Evolutionary conservation across 1,140 invertebrate species (phyloP).

Genomic region (Zaprionus lachaisei): DNA sequence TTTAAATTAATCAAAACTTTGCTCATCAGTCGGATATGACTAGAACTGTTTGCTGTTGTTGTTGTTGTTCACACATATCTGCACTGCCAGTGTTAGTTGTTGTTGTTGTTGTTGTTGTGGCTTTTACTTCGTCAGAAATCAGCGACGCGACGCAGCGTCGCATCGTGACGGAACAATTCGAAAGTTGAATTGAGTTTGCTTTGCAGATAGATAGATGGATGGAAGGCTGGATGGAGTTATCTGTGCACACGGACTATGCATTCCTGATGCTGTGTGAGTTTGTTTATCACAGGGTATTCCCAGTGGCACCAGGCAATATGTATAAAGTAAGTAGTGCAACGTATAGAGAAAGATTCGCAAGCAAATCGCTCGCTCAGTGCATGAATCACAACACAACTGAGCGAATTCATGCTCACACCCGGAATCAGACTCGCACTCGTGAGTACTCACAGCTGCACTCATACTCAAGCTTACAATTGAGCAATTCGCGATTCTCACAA

Average conservation of each 20-base stretch:
- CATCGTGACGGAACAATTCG: constrained; percentile 58
- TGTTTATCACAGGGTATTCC: constrained; percentile 57
- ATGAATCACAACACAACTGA: constrained; percentile 24
- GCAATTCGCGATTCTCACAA: neutral
- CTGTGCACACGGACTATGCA: constrained; percentile 7
- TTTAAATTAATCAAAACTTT: constrained; percentile 77
- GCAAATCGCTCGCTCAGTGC: constrained; percentile 9
- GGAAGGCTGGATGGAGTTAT: neutral
- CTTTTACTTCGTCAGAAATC: constrained; percentile 73
- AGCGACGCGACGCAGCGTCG: constrained; percentile 31
- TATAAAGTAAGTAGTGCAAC: neutral
- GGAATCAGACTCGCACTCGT: neutral
- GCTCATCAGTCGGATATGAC: constrained; percentile 50
- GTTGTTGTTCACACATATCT: constrained; percentile 29
- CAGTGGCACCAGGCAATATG: constrained; percentile 34
- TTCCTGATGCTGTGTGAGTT: constrained; percentile 6
- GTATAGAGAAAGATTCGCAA: constrained; percentile 6
- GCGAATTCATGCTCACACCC: neutral
- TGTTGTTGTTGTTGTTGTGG: constrained; percentile 8
- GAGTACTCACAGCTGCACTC: neutral
- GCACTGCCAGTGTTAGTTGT: constrained; percentile 7
- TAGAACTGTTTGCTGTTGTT: constrained; percentile 22
- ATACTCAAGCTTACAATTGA: neutral
- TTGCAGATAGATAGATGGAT: constrained; percentile 3
- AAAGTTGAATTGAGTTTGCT: constrained; percentile 77